phyloP scores from a whole-genome alignment of 2,113 vertebrate genomes.

The Tympanuchus pallidicinctus region DNA sequence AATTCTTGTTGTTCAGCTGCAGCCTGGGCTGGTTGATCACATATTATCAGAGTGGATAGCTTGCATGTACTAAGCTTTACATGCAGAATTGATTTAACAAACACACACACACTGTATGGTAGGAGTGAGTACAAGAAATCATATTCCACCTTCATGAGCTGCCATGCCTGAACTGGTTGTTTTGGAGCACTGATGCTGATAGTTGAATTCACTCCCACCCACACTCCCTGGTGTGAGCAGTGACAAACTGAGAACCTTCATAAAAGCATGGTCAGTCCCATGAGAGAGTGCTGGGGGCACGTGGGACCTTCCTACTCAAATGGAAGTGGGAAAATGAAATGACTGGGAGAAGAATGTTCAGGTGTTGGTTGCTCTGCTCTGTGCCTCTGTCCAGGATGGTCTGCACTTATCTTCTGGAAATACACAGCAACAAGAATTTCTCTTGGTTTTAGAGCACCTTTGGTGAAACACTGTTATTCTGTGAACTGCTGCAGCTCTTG shows the following conservation, averaged over 20 bases:
- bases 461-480: background rate
- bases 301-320: background rate
- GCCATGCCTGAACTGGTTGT: background rate
- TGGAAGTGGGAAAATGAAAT: background rate
- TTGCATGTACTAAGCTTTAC: background rate
- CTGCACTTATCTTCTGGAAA: background rate
- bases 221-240: background rate
- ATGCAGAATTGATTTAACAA: background rate
- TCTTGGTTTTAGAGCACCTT: background rate
- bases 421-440: background rate
- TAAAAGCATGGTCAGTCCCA: background rate
- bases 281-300: background rate
- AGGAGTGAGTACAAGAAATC: background rate
- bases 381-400: accelerated
- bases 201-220: background rate
- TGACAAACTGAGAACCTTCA: background rate
- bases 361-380: background rate
- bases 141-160: background rate
- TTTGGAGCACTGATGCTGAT: background rate
- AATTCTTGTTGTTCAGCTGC: background rate
- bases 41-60: background rate
- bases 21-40: background rate
- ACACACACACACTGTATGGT: background rate
- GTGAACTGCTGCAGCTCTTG: accelerated
- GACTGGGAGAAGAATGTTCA: background rate